Base-by-base conservation (phyloP, 30 jellyfish, hydroid and myxozoan species). In the Mastigias papua region DNA sequence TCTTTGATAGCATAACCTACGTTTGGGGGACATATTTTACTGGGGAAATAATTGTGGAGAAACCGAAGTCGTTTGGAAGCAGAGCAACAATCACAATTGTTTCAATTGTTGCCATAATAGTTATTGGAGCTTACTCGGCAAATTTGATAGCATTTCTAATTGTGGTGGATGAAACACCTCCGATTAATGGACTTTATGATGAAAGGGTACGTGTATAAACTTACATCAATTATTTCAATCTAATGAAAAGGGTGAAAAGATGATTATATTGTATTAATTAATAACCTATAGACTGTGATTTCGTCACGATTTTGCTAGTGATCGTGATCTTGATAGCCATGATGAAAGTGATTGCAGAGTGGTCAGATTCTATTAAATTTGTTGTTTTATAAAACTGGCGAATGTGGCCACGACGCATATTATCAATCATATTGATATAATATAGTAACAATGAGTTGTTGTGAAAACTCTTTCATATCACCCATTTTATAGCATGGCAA, bases 21-120 rank as follows among this genome's bases (percentile, higher is more conserved):
- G 26, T 62, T 61, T 80, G 90, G 90, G 90, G 90, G 20, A 34
- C 76, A 10, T 34, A 26, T 42, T 63, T 64, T 31, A 58, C 81
- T 42, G 90, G 90, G 3, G 90, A 80, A 80, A 62, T 80, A 22
- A 80, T 80, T 20, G 33, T 19, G n/a, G 23, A 62, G 34, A 80
- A 80, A 30, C 90, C 90, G 5, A 23, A 2, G 27, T 34, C 81
- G 16, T 20, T 29, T 80, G 82, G 82, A 9, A 34, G 73, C 19
- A 34, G 90, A n/a, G 57, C 37, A 27, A 26, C 62, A 32, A 25
- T 30, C 2, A 22, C 31, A 3, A 1, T 76, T 26, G 20, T 54
- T 6, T 76, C 87, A 22, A 48, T 49, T 4, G 29, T 22, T 31
- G 58, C 76, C 42, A 63, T 78, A 29, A 50, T 31, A 10, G 2